Percentiles rank a stretch among this genome's conserved stretches.
phyloP scores from a whole-genome alignment of 2,797 vertebrate genomes.

The Hemibagrus guttatus region DNA sequence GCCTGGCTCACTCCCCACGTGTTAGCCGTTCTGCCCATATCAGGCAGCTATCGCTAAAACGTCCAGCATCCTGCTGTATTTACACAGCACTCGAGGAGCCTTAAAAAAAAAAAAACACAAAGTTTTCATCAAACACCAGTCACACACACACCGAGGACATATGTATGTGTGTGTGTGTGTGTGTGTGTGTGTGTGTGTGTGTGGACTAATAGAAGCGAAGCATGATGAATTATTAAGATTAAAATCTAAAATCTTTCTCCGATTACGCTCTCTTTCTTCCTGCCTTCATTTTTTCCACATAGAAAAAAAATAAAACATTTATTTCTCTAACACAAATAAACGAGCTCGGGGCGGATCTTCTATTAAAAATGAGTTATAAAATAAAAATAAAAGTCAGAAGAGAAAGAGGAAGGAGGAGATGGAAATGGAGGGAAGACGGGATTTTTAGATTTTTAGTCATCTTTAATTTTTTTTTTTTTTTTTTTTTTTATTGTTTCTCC shows the following conservation, averaged over 20 bases:
- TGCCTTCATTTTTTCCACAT: conserved; percentile 69
- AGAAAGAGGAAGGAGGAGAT: conserved; percentile 64
- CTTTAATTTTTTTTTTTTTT: conserved; percentile 67
- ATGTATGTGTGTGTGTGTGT: background rate
- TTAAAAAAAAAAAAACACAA: conserved; percentile 75
- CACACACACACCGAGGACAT: conserved; percentile 60
- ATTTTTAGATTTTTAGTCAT: conserved; percentile 74
- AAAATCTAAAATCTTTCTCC: conserved; percentile 78
- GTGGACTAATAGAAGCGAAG: conserved; percentile 72
- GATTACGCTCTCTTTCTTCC: conserved; percentile 77
- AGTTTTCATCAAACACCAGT: conserved; percentile 83
- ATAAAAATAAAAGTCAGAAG: conserved; percentile 74
- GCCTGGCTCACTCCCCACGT: conserved; percentile 51
- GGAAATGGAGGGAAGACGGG: conserved; percentile 40
- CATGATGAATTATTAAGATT: conserved; percentile 87
- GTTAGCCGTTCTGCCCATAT: conserved; percentile 68
- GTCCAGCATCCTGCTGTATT: conserved; percentile 58
- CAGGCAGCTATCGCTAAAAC: conserved; percentile 64
- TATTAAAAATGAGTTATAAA: conserved; percentile 72
- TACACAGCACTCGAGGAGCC: conserved; percentile 69
- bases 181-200: background rate
- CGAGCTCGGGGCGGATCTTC: conserved; percentile 79
- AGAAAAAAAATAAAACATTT: conserved; percentile 82
- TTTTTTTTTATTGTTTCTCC: conserved; percentile 29
- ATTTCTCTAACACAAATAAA: conserved; percentile 80